Evolutionary conservation across 1,140 invertebrate species (phyloP), one percentile per base, ranked within the genome.

Genomic region (Zophobas morio): DNA sequence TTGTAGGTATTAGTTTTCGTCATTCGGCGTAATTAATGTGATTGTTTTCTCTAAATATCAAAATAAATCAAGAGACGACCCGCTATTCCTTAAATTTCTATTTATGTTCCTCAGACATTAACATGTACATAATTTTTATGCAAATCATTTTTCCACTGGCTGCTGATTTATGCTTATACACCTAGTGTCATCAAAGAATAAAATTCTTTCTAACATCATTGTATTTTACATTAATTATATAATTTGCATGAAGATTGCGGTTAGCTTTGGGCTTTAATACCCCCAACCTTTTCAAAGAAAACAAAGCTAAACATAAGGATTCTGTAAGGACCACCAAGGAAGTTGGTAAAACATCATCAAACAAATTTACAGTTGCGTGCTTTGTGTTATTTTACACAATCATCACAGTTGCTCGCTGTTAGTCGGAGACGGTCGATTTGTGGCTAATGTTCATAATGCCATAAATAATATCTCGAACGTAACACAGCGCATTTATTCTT

Each of bases 201-300:
- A 42, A 66, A 42, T 51, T 51, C 54, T 74, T 74, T 60, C 8
- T 47, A 74, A 34, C 6, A 76, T 4, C 6, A 36, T 49, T 42
- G 51, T 46, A 47, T 79, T 66, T 81, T 77, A 66, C 39, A 34
- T 49, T 35, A 47, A 73, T 57, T 54, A 54, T 54, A 34, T 32
- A 54, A 20, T 54, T 54, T 54, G 53, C 53, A 54, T 54, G 53
- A 34, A 2, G 53, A 54, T 54, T 32, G 49, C 35, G 35, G 32
- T 32, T 54, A 2, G 53, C 53, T 54, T 20, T 34, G 35, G 53
- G 20, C 53, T 34, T 32, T 51, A 33, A 20, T 57, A 20, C 34
- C 34, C 32, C 6, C 6, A 57, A n/a, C 56, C 3, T n/a, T 39
- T 60, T 60, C 6, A 60, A 60, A 60, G 36, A 60, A 60, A 54